phyloP scores from a whole-genome alignment of 1,140 invertebrate genomes.

The Asbolus verrucosus region DNA sequence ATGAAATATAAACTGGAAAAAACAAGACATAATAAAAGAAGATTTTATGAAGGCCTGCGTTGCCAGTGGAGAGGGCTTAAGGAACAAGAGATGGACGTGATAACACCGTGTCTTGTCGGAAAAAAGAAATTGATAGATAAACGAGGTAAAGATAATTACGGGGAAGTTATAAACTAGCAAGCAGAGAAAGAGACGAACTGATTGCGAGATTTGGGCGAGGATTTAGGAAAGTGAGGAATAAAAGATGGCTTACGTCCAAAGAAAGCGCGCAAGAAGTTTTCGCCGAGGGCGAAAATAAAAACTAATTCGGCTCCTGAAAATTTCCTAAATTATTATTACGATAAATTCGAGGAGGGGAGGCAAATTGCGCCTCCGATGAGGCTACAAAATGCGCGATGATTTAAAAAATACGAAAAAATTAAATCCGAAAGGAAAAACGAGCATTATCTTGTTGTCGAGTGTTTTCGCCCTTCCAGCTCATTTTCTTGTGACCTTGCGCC shows the following conservation, averaged over 20 bases:
- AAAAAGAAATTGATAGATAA: constrained; percentile 39
- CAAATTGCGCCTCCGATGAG: background rate
- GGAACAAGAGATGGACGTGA: constrained; percentile 19
- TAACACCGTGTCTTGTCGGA: background rate
- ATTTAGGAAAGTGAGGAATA: constrained; percentile 29
- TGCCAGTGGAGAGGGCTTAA: constrained; percentile 9
- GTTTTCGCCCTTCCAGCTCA: constrained; percentile 2
- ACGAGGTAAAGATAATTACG: constrained; percentile 34
- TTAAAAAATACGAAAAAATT: constrained; percentile 13
- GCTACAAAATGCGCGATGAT: constrained; percentile 2
- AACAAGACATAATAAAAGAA: constrained; percentile 11
- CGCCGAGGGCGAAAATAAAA: background rate
- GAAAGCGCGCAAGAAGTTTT: background rate
- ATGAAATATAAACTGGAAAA: background rate
- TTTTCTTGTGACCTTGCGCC: constrained; percentile 9
- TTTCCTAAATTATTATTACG: background rate
- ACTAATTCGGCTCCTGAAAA: background rate
- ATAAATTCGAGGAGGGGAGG: background rate
- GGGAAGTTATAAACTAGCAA: constrained; percentile 22
- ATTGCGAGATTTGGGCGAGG: constrained; percentile 30
- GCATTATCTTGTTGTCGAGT: constrained; percentile 7
- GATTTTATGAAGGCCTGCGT: background rate
- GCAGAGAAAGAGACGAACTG: constrained; percentile 9
- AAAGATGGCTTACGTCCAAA: background rate
- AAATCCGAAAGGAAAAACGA: background rate